These are phyloP conservation scores for Vipera ursinii DNA, from an alignment of 2,797 vertebrate genomes.

Conservation along the genomic window DNA sequence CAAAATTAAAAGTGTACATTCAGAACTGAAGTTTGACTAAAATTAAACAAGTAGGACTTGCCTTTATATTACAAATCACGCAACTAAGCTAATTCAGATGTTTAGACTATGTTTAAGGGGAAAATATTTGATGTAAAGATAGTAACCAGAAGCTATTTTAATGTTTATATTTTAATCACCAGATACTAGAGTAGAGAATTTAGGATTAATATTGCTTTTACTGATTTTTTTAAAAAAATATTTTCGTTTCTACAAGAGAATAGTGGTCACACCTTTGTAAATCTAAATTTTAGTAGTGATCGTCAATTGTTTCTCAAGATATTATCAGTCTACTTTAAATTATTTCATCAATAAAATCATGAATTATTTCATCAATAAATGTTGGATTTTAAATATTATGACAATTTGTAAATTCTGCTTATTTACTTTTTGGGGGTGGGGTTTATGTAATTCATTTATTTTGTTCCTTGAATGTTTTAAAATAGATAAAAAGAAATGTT, in stretches of 20 bases:
- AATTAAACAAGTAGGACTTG: not conserved
- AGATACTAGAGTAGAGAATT: not conserved
- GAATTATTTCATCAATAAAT: not conserved
- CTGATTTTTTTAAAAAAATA: not conserved
- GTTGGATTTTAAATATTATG: not conserved
- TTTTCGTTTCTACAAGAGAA: not conserved
- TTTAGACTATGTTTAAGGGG: not conserved
- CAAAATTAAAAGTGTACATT: not conserved
- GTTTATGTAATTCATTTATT: not conserved
- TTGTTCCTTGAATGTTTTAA: not conserved
- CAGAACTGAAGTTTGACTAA: not conserved
- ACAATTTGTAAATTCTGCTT: not conserved
- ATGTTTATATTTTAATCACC: not conserved
- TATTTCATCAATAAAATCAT: not conserved
- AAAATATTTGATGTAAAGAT: not conserved
- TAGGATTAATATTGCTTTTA: not conserved
- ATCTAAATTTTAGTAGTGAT: not conserved
- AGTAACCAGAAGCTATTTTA: not conserved
- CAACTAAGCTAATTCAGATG: not conserved
- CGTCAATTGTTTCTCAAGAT: not conserved
- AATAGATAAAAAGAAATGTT: not conserved
- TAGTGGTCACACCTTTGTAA: not conserved
- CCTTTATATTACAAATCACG: not conserved
- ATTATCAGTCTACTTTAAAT: not conserved
- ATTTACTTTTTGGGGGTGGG: not conserved